Conservation (phyloP, 2,797 vertebrate species). For the Scomberomorus guttatus region DNA sequence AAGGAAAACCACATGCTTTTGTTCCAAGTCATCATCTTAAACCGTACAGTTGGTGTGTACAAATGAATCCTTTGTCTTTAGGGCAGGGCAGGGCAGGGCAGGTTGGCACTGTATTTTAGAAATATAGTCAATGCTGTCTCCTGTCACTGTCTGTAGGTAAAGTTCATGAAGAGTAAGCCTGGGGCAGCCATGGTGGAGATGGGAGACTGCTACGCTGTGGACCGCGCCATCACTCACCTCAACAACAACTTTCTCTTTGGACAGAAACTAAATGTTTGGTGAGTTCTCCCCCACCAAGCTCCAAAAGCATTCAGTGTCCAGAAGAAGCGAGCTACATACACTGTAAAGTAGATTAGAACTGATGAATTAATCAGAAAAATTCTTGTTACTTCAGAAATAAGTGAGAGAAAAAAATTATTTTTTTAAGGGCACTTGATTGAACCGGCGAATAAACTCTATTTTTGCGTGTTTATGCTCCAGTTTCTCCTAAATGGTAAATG, state of each 20-base stretch:
- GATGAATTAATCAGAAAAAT: too few relatives aligned
- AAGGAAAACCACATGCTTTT: not conserved
- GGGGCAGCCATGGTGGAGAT: constrained; percentile 98
- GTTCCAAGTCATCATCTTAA: not conserved
- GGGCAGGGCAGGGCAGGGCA: too few relatives aligned
- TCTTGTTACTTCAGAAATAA: too few relatives aligned
- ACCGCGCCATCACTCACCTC: constrained; percentile 94
- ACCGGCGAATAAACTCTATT: too few relatives aligned
- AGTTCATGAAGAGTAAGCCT: constrained; percentile 98
- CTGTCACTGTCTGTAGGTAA: constrained; percentile 83
- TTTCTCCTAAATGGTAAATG: not conserved
- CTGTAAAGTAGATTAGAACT: too few relatives aligned
- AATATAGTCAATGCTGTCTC: not conserved
- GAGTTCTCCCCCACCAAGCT: constrained; percentile 42
- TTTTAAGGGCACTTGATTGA: too few relatives aligned
- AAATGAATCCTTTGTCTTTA: not conserved
- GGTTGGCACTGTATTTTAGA: fast-evolving
- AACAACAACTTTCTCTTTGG: constrained; percentile 97
- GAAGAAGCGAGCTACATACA: too few relatives aligned
- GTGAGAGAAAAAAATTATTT: too few relatives aligned
- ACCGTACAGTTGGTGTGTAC: fast-evolving
- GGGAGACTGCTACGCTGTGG: constrained; percentile 95
- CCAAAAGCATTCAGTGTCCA: not conserved
- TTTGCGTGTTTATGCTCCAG: too few relatives aligned
- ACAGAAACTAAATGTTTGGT: constrained; percentile 97